Evolutionary conservation across 1,140 invertebrate species (phyloP), one percentile per base, ranked within the genome.

Genomic region (Oryctes rhinoceros): DNA sequence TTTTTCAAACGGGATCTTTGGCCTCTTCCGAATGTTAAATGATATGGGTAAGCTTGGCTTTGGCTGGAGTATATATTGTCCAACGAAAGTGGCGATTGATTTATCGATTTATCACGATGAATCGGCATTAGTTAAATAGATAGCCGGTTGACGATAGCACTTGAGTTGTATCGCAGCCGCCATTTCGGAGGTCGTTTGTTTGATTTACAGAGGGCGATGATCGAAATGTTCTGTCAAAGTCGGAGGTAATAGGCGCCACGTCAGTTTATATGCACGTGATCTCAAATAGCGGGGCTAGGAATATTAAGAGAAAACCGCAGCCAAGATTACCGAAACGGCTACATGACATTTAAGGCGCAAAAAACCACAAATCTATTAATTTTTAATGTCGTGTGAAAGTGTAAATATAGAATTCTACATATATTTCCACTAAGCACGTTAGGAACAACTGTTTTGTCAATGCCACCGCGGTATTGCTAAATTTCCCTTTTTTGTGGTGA

Each of bases 171-270:
- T 78, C 76, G 48, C 20, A 30, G 47, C 48, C 47, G 47, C 48
- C 76, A 78, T 78, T 78, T 78, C 76, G 20, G 30, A 53, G 44
- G 47, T 78, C 76, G 76, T 78, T 78, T 78, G 76, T 30, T 78
- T 78, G 76, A 78, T 78, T 78, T 78, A 78, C 76, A 4, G 49
- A 20, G 15, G 49, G 76, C 76, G 20, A 78, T 78, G 76, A 78
- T 78, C 76, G 76, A 78, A 78, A 78, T 78, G 47, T 78, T 78
- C 76, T 59, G 49, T 78, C 76, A 78, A 78, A 78, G 76, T 78
- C 76, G 44, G 76, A 48, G 13, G 76, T 78, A 78, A 78, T 59
- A 59, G 76, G 49, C 13, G 49, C 47, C 44, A 53, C 18, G 76
- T 53, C 48, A 20, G 47, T 48, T 39, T 53, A 37, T 78, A 78